phyloP scores from a whole-genome alignment of 1,140 invertebrate genomes.

The Brachionus plicatilis region DNA sequence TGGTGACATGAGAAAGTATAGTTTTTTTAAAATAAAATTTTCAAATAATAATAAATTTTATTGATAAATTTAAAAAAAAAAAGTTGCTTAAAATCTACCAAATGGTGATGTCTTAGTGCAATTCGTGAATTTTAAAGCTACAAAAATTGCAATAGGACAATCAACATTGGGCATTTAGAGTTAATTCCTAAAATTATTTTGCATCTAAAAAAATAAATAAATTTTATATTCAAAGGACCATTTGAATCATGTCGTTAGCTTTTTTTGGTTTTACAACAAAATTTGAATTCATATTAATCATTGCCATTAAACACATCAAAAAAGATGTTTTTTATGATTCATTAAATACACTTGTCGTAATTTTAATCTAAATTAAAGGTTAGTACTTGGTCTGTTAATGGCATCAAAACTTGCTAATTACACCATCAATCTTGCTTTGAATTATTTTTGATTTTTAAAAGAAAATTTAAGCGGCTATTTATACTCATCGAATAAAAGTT shows the following conservation, averaged over 20 bases:
- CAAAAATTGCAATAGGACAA: slow-evolving; percentile 41
- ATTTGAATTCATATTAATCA: not conserved
- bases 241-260: not conserved
- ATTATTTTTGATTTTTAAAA: not conserved
- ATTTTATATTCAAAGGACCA: not conserved
- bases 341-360: not conserved
- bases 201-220: not conserved
- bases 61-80: not conserved
- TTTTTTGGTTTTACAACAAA: not conserved
- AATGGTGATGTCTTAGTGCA: slow-evolving; percentile 38
- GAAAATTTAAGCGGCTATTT: not conserved
- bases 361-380: not conserved
- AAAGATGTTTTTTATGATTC: not conserved
- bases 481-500: not conserved
- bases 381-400: not conserved
- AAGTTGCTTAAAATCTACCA: not conserved
- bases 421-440: not conserved
- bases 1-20: not conserved
- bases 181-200: not conserved
- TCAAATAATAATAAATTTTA: not conserved
- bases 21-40: not conserved
- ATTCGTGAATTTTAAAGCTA: slow-evolving; percentile 28
- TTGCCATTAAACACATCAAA: not conserved
- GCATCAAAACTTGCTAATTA: not conserved
- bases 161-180: slow-evolving; percentile 3